phyloP scores from a whole-genome alignment of 1,140 invertebrate species.

The Lepidurus apus region DNA sequence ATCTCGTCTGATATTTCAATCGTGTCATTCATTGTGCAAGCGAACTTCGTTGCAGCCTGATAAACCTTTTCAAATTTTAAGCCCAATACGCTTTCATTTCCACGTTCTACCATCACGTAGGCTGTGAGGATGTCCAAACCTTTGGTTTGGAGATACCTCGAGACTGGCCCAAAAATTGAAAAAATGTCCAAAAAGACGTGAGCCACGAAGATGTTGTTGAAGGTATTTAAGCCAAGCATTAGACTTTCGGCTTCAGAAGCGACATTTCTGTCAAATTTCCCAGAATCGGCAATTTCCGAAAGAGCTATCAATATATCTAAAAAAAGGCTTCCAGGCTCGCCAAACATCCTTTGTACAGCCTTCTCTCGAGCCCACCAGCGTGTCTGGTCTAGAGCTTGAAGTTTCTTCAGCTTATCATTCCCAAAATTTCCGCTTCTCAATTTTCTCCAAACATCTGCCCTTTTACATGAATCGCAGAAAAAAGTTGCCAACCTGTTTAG shows the following conservation, averaged over 20 bases:
- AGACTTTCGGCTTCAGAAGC: background rate
- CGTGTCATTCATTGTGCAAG: background rate
- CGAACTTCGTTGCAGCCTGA: background rate
- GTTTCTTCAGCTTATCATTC: too few species aligned
- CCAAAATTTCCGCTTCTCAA: too few species aligned
- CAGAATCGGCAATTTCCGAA: background rate
- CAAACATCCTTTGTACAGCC: too few species aligned
- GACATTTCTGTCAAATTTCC: background rate
- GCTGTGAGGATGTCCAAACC: background rate
- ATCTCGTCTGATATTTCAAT: background rate
- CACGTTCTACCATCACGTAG: background rate
- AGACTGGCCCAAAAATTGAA: background rate
- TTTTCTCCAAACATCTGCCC: too few species aligned
- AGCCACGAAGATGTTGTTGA: background rate
- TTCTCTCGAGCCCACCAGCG: too few species aligned
- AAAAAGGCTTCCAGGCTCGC: too few species aligned
- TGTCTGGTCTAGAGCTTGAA: too few species aligned
- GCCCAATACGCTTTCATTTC: background rate
- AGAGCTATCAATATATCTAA: too few species aligned
- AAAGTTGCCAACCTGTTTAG: too few species aligned
- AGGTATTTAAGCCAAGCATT: background rate
- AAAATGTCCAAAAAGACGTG: background rate
- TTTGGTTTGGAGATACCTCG: too few species aligned
- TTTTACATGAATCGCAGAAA: too few species aligned
- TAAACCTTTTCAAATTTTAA: background rate